phyloP scores from a whole-genome alignment of 2,113 vertebrate species.

The Cyphomyrus discorhynchus region DNA sequence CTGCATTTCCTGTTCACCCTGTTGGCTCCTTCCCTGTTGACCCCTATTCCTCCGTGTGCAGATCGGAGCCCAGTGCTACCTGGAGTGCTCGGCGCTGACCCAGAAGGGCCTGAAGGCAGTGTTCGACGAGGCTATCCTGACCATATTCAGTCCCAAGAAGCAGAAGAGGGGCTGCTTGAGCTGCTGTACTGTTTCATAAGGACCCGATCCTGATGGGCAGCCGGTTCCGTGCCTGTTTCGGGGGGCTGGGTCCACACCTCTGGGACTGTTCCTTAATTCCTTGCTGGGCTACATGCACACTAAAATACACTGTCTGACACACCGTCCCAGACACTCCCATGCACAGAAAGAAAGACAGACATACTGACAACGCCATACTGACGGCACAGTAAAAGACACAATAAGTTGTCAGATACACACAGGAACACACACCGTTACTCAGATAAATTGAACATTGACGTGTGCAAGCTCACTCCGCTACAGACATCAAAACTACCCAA shows the following conservation, averaged over 20 bases:
- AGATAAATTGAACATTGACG: not conserved
- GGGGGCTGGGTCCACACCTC: conserved; percentile 18
- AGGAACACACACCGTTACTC: not conserved
- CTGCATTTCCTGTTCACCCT: no score
- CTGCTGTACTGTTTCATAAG: conserved; percentile 71
- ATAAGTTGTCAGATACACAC: not conserved
- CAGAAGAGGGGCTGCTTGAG: conserved; percentile 58
- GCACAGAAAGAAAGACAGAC: not conserved
- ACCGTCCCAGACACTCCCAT: not conserved
- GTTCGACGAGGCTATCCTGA: conserved; percentile 81
- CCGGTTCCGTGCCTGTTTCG: not conserved
- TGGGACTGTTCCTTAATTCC: not conserved
- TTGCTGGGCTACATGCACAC: not conserved
- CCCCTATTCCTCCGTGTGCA: conserved; percentile 34
- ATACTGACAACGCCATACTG: not conserved
- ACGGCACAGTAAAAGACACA: not conserved
- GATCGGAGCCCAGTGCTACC: conserved; percentile 81
- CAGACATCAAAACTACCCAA: not conserved
- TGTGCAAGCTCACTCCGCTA: not conserved
- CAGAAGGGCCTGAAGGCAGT: conserved; percentile 83
- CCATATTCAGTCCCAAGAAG: conserved; percentile 80
- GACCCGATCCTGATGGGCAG: not conserved
- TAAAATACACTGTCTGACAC: not conserved
- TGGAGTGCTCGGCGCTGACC: conserved; percentile 80
- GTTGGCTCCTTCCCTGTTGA: not conserved